phyloP scores from a whole-genome alignment of 2,888 invertebrate genomes.

The Sipunculus nudus region DNA sequence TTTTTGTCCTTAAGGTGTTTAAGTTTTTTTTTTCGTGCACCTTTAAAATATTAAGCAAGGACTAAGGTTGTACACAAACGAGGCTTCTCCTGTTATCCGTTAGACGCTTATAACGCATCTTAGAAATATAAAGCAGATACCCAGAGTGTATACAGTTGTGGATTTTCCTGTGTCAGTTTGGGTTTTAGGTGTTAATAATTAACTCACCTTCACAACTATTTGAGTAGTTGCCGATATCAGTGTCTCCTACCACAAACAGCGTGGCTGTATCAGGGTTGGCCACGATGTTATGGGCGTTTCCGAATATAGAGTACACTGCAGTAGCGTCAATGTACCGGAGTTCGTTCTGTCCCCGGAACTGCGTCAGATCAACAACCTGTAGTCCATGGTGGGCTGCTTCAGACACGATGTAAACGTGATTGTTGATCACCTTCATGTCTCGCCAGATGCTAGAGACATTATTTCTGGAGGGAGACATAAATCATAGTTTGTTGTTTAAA shows the following conservation, averaged over 20 bases:
- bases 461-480: background rate
- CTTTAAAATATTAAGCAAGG: too few relatives aligned
- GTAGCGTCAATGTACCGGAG: background rate
- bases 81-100: too few relatives aligned
- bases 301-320: background rate
- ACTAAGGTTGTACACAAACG: too few relatives aligned
- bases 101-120: too few relatives aligned
- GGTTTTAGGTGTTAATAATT: too few relatives aligned
- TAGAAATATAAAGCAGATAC: too few relatives aligned
- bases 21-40: too few relatives aligned
- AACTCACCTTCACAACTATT: conserved; percentile 13
- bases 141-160: too few relatives aligned
- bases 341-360: background rate
- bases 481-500: too few relatives aligned
- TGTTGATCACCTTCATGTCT: background rate
- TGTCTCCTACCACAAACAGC: conserved; percentile 21
- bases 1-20: too few relatives aligned
- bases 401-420: conserved; percentile 2
- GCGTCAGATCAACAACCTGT: background rate
- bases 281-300: conserved; percentile 28
- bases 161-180: too few relatives aligned
- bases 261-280: conserved; percentile 10
- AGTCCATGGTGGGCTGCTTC: conserved; percentile 2
- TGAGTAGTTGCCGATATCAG: background rate
- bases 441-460: background rate